Evolutionary conservation across 2,797 vertebrate species (phyloP), one percentile per base, ranked within the genome.

Genomic region (Platyrinchus mystaceus): DNA sequence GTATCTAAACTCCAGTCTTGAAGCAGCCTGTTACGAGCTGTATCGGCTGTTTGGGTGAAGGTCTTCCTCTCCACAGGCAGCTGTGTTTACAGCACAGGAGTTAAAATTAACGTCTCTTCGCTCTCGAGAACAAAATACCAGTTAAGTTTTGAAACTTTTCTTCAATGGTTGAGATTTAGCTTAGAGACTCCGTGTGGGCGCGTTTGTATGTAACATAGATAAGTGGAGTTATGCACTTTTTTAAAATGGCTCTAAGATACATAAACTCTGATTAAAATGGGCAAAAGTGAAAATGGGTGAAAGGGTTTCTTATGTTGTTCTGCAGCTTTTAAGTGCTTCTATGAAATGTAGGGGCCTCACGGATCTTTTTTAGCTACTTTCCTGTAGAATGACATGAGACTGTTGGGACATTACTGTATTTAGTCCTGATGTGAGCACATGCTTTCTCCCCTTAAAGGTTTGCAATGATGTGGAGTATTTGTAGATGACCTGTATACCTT

Each of bases 111-210:
- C 80, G 0, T 71, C 86, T 82, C 81, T 37, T 59, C 67, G 1
- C 62, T 86, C 90, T 69, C 9, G 0, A 71, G 59, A 83, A 18
- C 77, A 36, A 70, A 77, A 74, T 28, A 90, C 41, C 96, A 95
- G 95, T 87, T 94, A 95, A 96, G 96, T 59, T 76, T 79, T 63
- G 64, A 67, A 90, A n/a, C 37, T 87, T 82, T 79, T 55, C 46
- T 78, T 86, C 19, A 4, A 0, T 26, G 36, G 22, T 71, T 55
- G 37, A 32, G 69, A 47, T 81, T 75, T 74, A 62, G 43, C 46
- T 87, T 63, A 17, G n/a, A 28, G 52, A 19, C 3, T 70, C 44
- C 8, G 18, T 12, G 22, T 50, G 60, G 23, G 56, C 2, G 3
- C 0, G 0, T 52, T 83, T 71, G 8, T 39, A 18, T 16, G 23